A percentile compares a stretch with the other conserved stretches of the same genome.
phyloP scores from a whole-genome alignment of 92 coral and sea anemone species.

The Meandrina meandrites region DNA sequence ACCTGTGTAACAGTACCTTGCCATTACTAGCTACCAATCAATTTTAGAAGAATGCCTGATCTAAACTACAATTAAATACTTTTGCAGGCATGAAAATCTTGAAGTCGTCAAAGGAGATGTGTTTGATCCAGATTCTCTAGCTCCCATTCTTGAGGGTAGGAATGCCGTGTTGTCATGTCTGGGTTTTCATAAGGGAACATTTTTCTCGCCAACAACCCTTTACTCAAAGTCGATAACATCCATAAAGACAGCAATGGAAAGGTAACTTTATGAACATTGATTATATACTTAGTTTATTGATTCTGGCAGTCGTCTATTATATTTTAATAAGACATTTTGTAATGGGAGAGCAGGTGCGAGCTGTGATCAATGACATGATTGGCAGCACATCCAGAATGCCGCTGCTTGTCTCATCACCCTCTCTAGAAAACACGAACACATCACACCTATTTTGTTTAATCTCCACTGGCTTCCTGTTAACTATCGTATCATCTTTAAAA shows the following conservation, averaged over 20 bases:
- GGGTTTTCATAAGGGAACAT: constrained; percentile 59
- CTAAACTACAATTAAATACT: neutral
- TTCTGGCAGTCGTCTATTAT: neutral
- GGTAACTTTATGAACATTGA: constrained; percentile 32
- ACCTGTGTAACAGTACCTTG: neutral
- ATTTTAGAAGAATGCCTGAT: neutral
- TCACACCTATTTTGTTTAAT: no score
- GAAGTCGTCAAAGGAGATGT: constrained; percentile 77
- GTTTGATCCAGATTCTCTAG: constrained; percentile 62
- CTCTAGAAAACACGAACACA: no score
- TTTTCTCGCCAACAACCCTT: constrained; percentile 57
- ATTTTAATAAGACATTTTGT: no score
- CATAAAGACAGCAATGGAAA: constrained; percentile 72
- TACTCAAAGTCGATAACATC: constrained; percentile 78
- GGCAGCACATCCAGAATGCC: no score
- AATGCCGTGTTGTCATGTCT: constrained; percentile 80
- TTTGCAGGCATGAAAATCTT: constrained; percentile 63
- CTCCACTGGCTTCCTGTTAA: no score
- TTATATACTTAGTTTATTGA: neutral
- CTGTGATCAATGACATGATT: no score
- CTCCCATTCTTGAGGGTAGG: constrained; percentile 60
- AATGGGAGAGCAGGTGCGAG: neutral
- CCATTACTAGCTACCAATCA: neutral
- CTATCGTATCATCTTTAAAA: no score
- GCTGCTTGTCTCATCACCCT: no score